Evolutionary conservation across 2,888 invertebrate species (phyloP).

Genomic region (Drosophila anomalata): DNA sequence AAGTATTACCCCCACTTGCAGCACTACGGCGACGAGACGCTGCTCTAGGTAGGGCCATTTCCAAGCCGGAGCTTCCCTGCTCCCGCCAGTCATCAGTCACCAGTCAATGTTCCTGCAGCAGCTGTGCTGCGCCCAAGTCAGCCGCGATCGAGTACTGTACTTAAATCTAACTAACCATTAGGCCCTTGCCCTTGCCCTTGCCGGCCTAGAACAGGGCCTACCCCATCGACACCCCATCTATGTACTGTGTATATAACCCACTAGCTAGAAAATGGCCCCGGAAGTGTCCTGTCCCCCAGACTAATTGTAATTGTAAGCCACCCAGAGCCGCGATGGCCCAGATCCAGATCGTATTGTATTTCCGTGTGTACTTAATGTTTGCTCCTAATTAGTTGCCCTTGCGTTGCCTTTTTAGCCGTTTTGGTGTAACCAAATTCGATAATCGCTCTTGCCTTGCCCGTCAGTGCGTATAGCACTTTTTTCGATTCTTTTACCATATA

Average conservation of each 20-base stretch:
- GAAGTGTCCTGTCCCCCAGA: constrained; percentile 7
- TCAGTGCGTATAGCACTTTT: constrained; percentile 5
- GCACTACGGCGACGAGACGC: constrained; percentile 81
- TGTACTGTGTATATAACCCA: constrained; percentile 41
- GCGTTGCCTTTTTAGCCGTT: constrained; percentile 30
- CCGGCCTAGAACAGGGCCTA: too few species aligned
- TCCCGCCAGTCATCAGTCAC: background rate
- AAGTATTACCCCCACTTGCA: constrained; percentile 70
- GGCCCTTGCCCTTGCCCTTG: too few species aligned
- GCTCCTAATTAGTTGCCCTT: constrained; percentile 22
- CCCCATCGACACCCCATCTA: background rate
- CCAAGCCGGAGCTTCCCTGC: background rate
- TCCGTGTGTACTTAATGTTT: constrained; percentile 41
- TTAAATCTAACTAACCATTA: background rate
- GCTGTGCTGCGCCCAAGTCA: constrained; percentile 18
- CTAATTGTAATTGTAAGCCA: constrained; percentile 5
- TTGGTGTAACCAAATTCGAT: constrained; percentile 40
- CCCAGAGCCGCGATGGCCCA: background rate
- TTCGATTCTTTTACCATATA: constrained; percentile 9
- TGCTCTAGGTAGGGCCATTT: constrained; percentile 66
- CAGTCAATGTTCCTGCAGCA: constrained; percentile 38
- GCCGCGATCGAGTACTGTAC: constrained; percentile 3
- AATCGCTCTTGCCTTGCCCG: constrained; percentile 29
- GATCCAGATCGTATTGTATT: constrained; percentile 21
- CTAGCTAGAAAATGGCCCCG: background rate